Conservation (phyloP, 2,113 vertebrate species). For the Caranx ignobilis region DNA sequence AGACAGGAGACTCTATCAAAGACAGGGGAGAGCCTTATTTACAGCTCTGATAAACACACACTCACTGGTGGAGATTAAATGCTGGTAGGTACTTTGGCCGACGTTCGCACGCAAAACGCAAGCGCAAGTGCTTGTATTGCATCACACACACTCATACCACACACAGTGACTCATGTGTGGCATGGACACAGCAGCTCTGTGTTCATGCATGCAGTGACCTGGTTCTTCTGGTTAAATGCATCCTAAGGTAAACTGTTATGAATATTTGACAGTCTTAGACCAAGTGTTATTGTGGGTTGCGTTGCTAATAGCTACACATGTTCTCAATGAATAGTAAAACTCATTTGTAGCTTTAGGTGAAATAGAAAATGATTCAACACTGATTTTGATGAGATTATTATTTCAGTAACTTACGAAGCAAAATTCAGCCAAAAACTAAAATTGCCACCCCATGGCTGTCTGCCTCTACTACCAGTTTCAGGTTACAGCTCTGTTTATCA, state of each 20-base stretch:
- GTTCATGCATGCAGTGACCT: background rate
- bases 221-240: conserved; percentile 2
- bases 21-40: conserved; percentile 72
- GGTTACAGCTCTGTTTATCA: no score
- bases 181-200: background rate
- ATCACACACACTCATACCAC: conserved; percentile 29
- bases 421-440: no score
- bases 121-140: background rate
- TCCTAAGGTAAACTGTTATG: conserved; percentile 2
- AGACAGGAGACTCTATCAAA: conserved; percentile 75
- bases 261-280: background rate
- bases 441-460: no score
- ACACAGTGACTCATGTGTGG: conserved; percentile 28
- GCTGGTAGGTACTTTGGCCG: conserved; percentile 48
- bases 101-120: conserved; percentile 47
- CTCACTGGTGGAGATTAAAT: conserved; percentile 67
- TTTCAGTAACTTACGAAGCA: no score
- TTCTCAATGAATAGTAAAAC: background rate
- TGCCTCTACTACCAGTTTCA: no score
- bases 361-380: no score
- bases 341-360: no score
- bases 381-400: no score
- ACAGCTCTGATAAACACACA: conserved; percentile 74
- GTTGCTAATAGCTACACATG: background rate
- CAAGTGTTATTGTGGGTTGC: background rate